Evolutionary conservation across 2,797 vertebrate genomes (phyloP), one percentile per base, ranked within the genome.

Genomic region (Bothrops alternatus): DNA sequence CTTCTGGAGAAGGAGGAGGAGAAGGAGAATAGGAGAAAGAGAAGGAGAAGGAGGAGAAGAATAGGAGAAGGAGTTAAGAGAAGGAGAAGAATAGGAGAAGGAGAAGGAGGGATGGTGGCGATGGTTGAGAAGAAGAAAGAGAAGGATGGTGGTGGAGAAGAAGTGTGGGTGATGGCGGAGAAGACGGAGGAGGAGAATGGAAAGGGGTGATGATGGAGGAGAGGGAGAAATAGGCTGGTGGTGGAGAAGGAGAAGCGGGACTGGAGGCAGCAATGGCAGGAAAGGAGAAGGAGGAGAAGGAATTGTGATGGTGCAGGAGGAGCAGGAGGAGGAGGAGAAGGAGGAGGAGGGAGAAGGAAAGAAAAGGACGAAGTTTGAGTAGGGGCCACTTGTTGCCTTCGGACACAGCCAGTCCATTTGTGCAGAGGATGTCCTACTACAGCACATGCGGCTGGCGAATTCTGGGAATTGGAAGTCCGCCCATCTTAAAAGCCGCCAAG

Each of bases 351-450:
- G 96, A 95, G 96, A 95, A 94, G 95, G 90, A 95, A 37, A 32
- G 8, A 88, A 96, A 91, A 20, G 5, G 4, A 63, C 1, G 28
- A 12, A 63, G 25, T 13, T 94, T 94, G 94, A 93, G 95, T 95
- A 95, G 96, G 96, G 95, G 95, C 94, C 93, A 93, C 95, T 42
- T 2, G 56, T 96, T 96, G 96, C 94, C 95, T 93, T 90, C 95
- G 93, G n/a, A 69, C 18, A 20, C 7, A 55, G 53, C 7, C 53
- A 10, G 16, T 7, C 8, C 18, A 6, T 12, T 12, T n/a, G 60
- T 61, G 28, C 6, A 6, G 13, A 32, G 0, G 13, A 4, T 4
- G 16, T 58, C 55, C 55, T 53, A 8, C 50, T 50, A 53, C 50
- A 53, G 50, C 50, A 53, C 8, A 1, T 8, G 23, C 58, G 7